These are phyloP conservation scores for Leucophora obtusa DNA, from an alignment of 2,888 invertebrate genomes.

Conservation along the genomic window DNA sequence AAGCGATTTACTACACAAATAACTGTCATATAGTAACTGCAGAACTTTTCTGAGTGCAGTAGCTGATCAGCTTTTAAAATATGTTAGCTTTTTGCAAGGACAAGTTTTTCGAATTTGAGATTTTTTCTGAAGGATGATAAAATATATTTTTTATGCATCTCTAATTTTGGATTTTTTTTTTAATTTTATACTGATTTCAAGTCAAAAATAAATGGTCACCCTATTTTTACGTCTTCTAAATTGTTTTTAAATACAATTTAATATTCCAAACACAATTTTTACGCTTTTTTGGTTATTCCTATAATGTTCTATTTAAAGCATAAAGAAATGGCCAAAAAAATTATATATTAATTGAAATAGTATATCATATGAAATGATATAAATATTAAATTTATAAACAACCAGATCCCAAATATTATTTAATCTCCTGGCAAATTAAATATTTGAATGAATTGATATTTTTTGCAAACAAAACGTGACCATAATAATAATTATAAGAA, in stretches of 20 bases:
- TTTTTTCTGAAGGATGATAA: no score
- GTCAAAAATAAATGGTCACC: no score
- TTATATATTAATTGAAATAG: not conserved
- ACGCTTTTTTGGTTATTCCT: conserved; percentile 20
- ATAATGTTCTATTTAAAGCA: conserved; percentile 7
- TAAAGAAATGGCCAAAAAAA: not conserved
- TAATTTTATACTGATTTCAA: no score
- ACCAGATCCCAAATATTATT: conserved; percentile 1
- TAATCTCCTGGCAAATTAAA: not conserved
- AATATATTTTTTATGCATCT: no score
- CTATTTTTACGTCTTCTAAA: not conserved
- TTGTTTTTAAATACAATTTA: conserved; percentile 3
- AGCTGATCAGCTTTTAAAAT: no score
- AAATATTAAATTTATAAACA: not conserved
- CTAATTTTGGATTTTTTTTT: no score
- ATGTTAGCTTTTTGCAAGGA: no score
- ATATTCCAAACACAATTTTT: conserved; percentile 13
- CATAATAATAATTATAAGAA: not conserved
- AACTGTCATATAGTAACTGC: no score
- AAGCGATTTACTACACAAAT: no score
- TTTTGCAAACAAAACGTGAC: not conserved
- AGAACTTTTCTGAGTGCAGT: no score
- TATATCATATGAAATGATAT: not conserved
- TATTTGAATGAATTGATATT: not conserved
- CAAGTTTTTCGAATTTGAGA: no score